These are phyloP conservation scores for Muschampia plurimacula DNA, from an alignment of 2,888 invertebrate genomes.

Conservation along the genomic window DNA sequence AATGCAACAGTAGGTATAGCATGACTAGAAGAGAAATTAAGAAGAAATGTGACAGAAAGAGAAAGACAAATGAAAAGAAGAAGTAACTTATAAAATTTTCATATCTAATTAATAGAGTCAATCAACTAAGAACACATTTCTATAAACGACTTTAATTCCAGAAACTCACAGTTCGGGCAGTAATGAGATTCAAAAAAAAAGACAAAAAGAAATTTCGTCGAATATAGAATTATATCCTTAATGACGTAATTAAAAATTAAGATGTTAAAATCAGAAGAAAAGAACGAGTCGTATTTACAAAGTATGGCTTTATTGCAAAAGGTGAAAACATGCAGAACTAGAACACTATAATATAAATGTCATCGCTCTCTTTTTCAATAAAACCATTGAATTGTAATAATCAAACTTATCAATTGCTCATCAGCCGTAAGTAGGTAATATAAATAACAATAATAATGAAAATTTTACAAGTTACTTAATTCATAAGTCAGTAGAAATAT, in stretches of 20 bases:
- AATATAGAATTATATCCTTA: conserved; percentile 50
- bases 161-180: conserved; percentile 56
- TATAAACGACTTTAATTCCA: conserved; percentile 7
- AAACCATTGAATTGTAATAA: conserved; percentile 60
- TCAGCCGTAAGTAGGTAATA: background rate
- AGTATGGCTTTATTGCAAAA: conserved; percentile 62
- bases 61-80: conserved; percentile 28
- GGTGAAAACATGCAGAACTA: conserved; percentile 58
- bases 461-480: background rate
- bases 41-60: conserved; percentile 6
- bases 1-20: no score
- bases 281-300: conserved; percentile 53
- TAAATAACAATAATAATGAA: background rate
- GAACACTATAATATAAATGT: conserved; percentile 43
- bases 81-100: conserved; percentile 1
- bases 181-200: conserved; percentile 45
- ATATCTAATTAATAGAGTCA: background rate
- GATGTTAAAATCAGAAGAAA: conserved; percentile 26
- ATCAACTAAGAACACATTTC: conserved; percentile 30
- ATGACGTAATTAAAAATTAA: conserved; percentile 38
- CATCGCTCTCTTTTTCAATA: conserved; percentile 60
- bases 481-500: background rate
- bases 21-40: conserved; percentile 10
- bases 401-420: conserved; percentile 5
- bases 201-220: conserved; percentile 36